Evolutionary conservation across 2,888 invertebrate species (phyloP).

Genomic region (Scaptomyza flava): DNA sequence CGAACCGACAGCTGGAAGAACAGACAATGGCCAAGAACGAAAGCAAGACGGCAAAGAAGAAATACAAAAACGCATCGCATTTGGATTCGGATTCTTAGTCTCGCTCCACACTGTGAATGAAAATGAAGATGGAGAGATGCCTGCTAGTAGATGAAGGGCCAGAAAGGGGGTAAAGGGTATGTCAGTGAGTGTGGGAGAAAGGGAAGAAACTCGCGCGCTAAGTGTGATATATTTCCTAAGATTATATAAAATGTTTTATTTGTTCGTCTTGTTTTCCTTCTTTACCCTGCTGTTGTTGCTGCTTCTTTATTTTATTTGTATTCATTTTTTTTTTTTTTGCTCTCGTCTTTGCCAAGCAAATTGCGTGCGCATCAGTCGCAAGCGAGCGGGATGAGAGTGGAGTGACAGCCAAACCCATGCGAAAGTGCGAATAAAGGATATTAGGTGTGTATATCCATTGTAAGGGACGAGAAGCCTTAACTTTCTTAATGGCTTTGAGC

Average conservation of each 20-base stretch:
- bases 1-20: constrained; percentile 51
- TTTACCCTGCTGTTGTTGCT: constrained; percentile 27
- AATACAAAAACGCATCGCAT: constrained; percentile 48
- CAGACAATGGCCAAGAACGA: constrained; percentile 58
- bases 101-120: constrained; percentile 28
- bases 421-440: constrained; percentile 69
- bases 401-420: constrained; percentile 25
- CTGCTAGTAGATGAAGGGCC: constrained; percentile 5
- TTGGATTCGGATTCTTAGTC: constrained; percentile 54
- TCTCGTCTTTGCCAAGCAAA: constrained; percentile 66
- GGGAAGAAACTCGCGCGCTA: constrained; percentile 70
- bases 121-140: constrained; percentile 50
- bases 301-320: background rate
- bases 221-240: constrained; percentile 85
- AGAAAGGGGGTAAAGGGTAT: constrained; percentile 6
- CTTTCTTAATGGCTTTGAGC: constrained; percentile 13
- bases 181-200: background rate
- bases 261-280: constrained; percentile 69
- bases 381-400: background rate
- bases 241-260: constrained; percentile 84
- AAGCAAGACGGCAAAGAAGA: constrained; percentile 24
- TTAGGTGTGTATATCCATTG: constrained; percentile 49
- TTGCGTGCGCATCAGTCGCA: constrained; percentile 69
- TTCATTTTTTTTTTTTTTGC: constrained; percentile 28
- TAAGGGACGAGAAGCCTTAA: background rate